Percentiles rank a stretch among this genome's conserved stretches.
These are phyloP conservation scores for Connochaetes taurinus DNA, from an alignment of 2,113 vertebrate genomes.

Conservation along the genomic window DNA sequence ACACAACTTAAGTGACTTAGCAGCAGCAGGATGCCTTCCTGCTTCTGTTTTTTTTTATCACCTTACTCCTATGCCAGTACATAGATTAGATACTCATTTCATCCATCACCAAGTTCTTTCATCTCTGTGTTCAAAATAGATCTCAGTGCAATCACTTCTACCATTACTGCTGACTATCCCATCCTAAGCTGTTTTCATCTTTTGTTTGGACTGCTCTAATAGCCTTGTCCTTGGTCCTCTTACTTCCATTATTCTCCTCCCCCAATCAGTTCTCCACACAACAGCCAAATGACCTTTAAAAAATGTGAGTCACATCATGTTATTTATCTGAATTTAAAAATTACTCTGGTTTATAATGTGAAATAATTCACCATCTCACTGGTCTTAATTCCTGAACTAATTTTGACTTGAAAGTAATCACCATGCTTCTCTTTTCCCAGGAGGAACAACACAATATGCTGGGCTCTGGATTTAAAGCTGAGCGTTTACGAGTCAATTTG, in stretches of 20 bases:
- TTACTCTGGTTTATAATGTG: not conserved
- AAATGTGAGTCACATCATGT: not conserved
- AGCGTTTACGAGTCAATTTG: slow-evolving; percentile 95
- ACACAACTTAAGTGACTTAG: too few relatives aligned
- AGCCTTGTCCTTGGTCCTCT: not conserved
- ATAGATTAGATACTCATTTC: not conserved
- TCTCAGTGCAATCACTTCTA: not conserved
- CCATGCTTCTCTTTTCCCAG: slow-evolving; percentile 26
- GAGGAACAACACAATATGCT: slow-evolving; percentile 83
- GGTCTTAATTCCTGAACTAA: not conserved
- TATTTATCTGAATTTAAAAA: not conserved
- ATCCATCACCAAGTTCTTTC: not conserved
- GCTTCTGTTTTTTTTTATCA: slow-evolving; percentile 31
- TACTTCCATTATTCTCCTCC: not conserved
- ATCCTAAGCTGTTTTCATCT: not conserved
- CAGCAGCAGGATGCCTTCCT: not conserved
- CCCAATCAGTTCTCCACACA: not conserved
- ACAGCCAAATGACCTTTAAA: not conserved
- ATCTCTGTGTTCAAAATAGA: not conserved
- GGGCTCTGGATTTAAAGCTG: slow-evolving; percentile 94
- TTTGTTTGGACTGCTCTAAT: not conserved
- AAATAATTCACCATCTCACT: not conserved
- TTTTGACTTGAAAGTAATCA: not conserved
- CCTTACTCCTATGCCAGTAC: not conserved
- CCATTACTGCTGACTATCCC: not conserved